These are phyloP conservation scores for Catagonus wagneri DNA, from an alignment of 2,113 vertebrate species.

Conservation along the genomic window DNA sequence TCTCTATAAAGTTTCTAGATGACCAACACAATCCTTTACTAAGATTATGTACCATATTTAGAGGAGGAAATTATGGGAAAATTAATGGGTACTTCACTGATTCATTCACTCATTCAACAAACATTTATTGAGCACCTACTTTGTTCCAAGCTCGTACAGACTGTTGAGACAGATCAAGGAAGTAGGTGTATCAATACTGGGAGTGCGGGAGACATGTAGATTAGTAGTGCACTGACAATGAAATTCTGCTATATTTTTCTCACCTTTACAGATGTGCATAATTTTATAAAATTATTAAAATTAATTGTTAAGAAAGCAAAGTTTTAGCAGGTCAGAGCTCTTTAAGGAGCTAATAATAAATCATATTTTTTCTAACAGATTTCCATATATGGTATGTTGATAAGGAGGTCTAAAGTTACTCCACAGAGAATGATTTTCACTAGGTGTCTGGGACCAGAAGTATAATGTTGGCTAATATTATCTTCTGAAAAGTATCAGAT, in stretches of 20 bases:
- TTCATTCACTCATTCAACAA: background rate
- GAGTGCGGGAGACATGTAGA: background rate
- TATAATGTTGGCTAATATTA: background rate
- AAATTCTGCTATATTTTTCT: background rate
- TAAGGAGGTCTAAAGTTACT: background rate
- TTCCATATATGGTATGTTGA: background rate
- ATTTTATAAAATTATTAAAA: background rate
- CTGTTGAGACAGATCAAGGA: background rate
- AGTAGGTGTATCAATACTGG: background rate
- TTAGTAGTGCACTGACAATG: background rate
- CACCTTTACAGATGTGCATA: background rate
- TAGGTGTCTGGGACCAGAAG: background rate
- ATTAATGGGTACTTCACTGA: background rate
- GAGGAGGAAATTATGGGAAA: background rate
- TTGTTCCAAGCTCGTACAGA: background rate
- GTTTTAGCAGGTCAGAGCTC: background rate
- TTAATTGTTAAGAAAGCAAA: background rate
- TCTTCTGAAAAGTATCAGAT: slow-evolving; percentile 25
- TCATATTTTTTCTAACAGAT: background rate
- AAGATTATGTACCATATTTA: background rate
- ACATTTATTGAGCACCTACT: background rate
- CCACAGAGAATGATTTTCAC: background rate
- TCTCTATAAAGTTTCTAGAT: background rate
- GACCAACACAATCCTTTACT: background rate
- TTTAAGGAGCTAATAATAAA: background rate